Percentiles rank a stretch among this genome's conserved stretches.
These are phyloP conservation scores for Squalus acanthias DNA, from an alignment of 2,797 vertebrate species.

Conservation along the genomic window DNA sequence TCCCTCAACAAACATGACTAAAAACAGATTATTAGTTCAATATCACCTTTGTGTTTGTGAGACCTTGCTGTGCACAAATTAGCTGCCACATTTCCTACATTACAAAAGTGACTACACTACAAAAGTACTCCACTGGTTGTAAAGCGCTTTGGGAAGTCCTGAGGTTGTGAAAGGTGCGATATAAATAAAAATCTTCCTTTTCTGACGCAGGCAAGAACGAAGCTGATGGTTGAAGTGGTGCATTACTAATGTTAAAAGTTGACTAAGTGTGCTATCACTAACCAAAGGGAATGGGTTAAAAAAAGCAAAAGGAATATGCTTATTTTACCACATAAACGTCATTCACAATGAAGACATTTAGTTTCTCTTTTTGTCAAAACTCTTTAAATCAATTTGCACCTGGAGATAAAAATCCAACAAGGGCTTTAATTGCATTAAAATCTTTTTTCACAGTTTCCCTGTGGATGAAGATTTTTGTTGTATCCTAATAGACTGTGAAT, in stretches of 20 bases:
- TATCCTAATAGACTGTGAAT: neutral
- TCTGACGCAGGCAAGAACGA: neutral
- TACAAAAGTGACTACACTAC: neutral
- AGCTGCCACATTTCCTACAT: neutral
- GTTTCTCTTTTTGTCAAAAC: neutral
- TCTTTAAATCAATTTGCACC: neutral
- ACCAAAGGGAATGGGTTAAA: neutral
- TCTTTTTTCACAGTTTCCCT: neutral
- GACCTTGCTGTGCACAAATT: neutral
- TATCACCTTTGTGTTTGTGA: neutral
- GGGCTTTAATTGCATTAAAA: slow-evolving; percentile 1
- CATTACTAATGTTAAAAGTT: neutral
- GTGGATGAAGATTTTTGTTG: neutral
- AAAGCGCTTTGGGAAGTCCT: neutral
- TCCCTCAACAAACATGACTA: neutral
- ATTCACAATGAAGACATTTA: neutral
- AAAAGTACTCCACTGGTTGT: neutral
- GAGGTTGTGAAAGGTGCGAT: neutral
- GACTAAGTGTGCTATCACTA: neutral
- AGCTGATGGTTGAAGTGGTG: neutral
- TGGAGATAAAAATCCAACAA: slow-evolving; percentile 21
- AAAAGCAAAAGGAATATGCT: neutral
- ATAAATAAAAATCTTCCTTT: neutral
- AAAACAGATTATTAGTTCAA: neutral
- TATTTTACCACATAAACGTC: neutral